These are phyloP conservation scores for Strigamia crassipes DNA, from an alignment of 2,888 invertebrate species.

Conservation along the genomic window DNA sequence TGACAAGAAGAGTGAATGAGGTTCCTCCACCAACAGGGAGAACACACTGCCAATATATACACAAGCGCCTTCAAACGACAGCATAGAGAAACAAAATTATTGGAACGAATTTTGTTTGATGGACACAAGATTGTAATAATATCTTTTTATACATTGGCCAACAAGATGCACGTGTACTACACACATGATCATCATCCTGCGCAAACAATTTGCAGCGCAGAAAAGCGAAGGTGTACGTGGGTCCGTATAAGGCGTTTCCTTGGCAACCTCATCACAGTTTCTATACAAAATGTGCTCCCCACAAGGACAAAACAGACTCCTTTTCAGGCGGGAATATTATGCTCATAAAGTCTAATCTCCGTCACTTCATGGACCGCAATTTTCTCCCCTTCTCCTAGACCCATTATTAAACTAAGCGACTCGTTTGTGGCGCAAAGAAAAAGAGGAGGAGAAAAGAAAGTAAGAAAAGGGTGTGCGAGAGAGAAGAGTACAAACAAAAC, in stretches of 20 bases:
- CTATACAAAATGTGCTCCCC: slow-evolving; percentile 34
- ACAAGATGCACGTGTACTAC: neutral
- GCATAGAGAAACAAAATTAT: slow-evolving; percentile 15
- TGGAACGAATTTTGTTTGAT: neutral
- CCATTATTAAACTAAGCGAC: slow-evolving; percentile 35
- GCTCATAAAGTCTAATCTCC: slow-evolving; percentile 32
- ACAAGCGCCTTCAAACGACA: slow-evolving; percentile 20
- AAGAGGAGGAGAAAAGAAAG: neutral
- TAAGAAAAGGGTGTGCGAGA: neutral
- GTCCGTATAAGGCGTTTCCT: neutral
- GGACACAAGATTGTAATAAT: neutral
- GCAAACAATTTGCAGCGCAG: neutral
- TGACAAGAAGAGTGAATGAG: slow-evolving; percentile 23
- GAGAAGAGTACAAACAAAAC: neutral
- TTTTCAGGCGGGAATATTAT: slow-evolving; percentile 35
- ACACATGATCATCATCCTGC: neutral
- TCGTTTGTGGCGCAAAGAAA: slow-evolving; percentile 12
- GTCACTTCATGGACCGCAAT: slow-evolving; percentile 34
- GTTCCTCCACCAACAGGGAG: neutral
- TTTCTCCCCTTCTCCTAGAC: slow-evolving; percentile 22
- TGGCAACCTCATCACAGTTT: slow-evolving; percentile 14
- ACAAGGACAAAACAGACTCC: slow-evolving; percentile 31
- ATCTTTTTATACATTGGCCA: neutral
- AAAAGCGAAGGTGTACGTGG: neutral
- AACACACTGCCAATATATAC: slow-evolving; percentile 22